Percentiles rank a stretch among this genome's conserved stretches.
phyloP scores from a whole-genome alignment of 2,113 vertebrate genomes.

The Aramus guarauna region DNA sequence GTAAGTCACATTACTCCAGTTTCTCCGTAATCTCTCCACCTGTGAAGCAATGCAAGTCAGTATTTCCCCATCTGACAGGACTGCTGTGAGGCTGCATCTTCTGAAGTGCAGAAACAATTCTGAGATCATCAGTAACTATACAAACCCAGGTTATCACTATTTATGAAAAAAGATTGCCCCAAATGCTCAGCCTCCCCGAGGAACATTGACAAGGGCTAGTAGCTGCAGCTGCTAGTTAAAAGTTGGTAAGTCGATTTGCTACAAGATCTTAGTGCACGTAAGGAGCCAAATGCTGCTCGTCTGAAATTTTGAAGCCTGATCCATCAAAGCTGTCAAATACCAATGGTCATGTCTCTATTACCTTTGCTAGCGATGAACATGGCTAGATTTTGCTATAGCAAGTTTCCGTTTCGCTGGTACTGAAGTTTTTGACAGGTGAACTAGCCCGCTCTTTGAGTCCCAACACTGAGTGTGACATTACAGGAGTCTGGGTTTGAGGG shows the following conservation, averaged over 20 bases:
- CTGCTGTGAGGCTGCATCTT: neutral
- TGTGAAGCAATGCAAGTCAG: neutral
- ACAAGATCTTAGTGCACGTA: neutral
- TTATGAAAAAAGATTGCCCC: neutral
- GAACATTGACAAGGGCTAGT: neutral
- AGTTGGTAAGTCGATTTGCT: neutral
- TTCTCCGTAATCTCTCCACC: conserved; percentile 1
- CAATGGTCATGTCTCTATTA: neutral
- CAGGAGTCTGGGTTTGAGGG: neutral
- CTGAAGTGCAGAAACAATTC: neutral
- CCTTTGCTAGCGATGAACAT: neutral
- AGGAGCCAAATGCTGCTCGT: neutral
- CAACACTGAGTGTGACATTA: neutral
- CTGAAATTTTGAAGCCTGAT: neutral
- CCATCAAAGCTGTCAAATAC: neutral
- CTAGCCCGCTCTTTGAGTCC: neutral
- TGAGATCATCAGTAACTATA: neutral
- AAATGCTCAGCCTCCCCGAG: neutral
- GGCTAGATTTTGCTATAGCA: neutral
- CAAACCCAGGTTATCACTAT: neutral
- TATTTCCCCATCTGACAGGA: neutral
- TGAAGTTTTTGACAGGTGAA: neutral
- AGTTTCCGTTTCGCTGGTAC: neutral
- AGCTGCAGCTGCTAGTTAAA: neutral
- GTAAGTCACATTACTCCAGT: neutral